Percentiles rank a stretch among this genome's conserved stretches.
Evolutionary conservation across 2,888 invertebrate species (phyloP).

Genomic region (Acanthopleura granulata): DNA sequence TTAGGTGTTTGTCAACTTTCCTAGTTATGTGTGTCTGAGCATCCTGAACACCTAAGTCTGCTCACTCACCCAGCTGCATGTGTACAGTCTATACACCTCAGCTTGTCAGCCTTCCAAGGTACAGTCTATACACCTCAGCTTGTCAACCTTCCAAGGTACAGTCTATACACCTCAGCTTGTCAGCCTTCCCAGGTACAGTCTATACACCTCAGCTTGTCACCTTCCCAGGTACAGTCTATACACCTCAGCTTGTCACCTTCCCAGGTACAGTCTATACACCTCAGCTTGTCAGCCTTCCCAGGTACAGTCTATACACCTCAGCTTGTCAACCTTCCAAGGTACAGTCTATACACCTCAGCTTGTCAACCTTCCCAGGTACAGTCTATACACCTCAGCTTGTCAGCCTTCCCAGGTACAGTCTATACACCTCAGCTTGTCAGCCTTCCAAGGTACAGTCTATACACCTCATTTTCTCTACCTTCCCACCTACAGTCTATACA

Average conservation of each 20-base stretch:
- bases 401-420: no score
- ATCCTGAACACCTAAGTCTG: background rate
- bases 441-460: background rate
- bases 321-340: no score
- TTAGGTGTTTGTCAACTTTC: conserved; percentile 20
- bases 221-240: background rate
- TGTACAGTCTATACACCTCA: background rate
- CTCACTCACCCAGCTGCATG: background rate
- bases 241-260: background rate
- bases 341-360: no score
- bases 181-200: no score
- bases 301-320: background rate
- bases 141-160: background rate
- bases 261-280: no score
- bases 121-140: no score
- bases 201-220: background rate
- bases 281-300: background rate
- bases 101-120: no score
- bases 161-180: background rate
- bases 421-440: background rate
- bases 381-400: background rate
- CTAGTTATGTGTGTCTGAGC: background rate
- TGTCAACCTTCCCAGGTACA: background rate
- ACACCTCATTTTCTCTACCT: background rate
- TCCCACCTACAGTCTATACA: no score